Base-by-base conservation (phyloP, 2,888 invertebrate genomes). In the Pyrrhosoma nymphula region DNA sequence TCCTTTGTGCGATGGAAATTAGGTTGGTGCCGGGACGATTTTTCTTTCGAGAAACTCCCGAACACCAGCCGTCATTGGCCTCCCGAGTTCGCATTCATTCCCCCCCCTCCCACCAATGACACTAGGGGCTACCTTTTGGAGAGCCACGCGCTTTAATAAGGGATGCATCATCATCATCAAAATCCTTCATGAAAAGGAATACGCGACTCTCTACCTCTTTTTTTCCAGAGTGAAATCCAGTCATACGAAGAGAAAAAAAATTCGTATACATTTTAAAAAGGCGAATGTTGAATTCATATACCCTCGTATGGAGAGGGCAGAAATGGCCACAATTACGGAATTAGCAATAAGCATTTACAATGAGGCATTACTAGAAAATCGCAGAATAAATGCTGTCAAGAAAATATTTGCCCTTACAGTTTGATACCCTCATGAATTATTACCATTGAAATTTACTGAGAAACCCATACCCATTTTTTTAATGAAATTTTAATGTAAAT, bases 1-100 rank as follows among this genome's bases (percentile, higher is more conserved):
- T n/a, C 82, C 12, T 82, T 82, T 82, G 82, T 82, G 82, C 35
- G 82, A 82, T 82, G 82, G 82, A 82, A 82, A 82, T 82, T 82
- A 82, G 82, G 82, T 82, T 82, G 82, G 18, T 47, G 47, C 30
- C 82, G 82, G 35, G 82, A 35, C 82, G 82, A 82, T 82, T 82
- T 82, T 82, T 82, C 82, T 82, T 35, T 82, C 82, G 14, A 82
- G 35, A 82, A 82, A 35, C 26, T 82, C 26, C 20, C 26, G 82
- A 23, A 14, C 60, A 12, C 60, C 16, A 23, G 82, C 35, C 82
- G 82, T 82, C 82, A 82, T 82, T 82, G 82, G 30, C 82, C 26
- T 23, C 30, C 60, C 60, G 16, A 60, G 60, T 60, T 23, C 30
- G 82, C 35, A 30, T 82, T 35, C 82, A 69, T 82, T 82, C 35